These are phyloP conservation scores for Blomia tropicalis DNA, from an alignment of 2,888 invertebrate genomes.

Conservation along the genomic window DNA sequence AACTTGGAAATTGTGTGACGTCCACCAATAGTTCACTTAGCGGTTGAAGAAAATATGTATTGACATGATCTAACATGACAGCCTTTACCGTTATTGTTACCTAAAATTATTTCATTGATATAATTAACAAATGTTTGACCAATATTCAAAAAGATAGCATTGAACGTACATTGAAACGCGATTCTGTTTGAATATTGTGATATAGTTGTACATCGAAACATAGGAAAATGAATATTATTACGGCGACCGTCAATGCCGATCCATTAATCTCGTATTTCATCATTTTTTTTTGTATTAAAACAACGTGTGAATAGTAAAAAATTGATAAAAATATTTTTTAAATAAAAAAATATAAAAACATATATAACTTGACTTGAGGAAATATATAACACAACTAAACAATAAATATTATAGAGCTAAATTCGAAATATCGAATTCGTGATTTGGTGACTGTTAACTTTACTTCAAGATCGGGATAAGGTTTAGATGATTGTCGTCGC, in stretches of 20 bases:
- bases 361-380: background rate
- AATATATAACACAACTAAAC: too few relatives aligned
- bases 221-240: background rate
- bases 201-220: slow-evolving; percentile 1
- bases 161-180: slow-evolving; percentile 4
- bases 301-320: background rate
- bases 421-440: too few relatives aligned
- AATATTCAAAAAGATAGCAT: background rate
- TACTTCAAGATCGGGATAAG: too few relatives aligned
- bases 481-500: too few relatives aligned
- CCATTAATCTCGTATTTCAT: background rate
- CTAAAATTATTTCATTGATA: background rate
- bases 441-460: too few relatives aligned
- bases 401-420: too few relatives aligned
- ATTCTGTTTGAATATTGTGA: background rate
- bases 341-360: background rate
- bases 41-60: slow-evolving; percentile 14
- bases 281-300: background rate
- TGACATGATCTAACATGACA: slow-evolving; percentile 21
- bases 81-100: background rate
- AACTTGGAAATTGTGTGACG: background rate
- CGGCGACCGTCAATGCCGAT: background rate
- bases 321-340: background rate
- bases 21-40: background rate
- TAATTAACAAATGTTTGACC: background rate